Conservation (phyloP, 2,888 invertebrate genomes). For the Drosophila hamatofila region DNA sequence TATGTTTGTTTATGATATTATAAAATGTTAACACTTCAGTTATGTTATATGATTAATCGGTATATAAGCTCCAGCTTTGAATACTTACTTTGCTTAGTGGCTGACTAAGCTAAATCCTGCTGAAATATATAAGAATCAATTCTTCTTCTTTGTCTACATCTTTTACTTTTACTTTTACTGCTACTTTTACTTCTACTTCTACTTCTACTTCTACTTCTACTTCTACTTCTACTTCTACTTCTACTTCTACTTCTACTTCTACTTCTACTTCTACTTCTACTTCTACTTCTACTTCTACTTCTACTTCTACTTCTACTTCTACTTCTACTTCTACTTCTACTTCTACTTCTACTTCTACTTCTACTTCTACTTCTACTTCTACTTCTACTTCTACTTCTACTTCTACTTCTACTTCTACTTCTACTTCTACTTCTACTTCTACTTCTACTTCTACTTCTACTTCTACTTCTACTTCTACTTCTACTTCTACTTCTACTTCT, state of each 20-base stretch:
- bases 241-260: not conserved
- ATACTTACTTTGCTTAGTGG: not conserved
- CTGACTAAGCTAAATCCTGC: not conserved
- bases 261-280: not conserved
- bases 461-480: too few relatives aligned
- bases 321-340: too few relatives aligned
- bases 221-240: constrained; percentile 1
- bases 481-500: too few relatives aligned
- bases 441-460: not conserved
- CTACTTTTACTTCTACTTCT: constrained; percentile 4
- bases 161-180: not conserved
- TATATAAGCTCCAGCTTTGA: not conserved
- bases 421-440: not conserved
- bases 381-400: not conserved
- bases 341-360: too few relatives aligned
- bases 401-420: not conserved
- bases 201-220: constrained; percentile 2
- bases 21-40: too few relatives aligned
- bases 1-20: not conserved
- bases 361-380: not conserved
- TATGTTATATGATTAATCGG: not conserved
- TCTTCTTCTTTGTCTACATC: not conserved
- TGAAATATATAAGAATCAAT: not conserved
- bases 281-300: not conserved
- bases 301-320: not conserved